These are phyloP conservation scores for Alcis repandata DNA, from an alignment of 2,888 invertebrate genomes.

Conservation along the genomic window DNA sequence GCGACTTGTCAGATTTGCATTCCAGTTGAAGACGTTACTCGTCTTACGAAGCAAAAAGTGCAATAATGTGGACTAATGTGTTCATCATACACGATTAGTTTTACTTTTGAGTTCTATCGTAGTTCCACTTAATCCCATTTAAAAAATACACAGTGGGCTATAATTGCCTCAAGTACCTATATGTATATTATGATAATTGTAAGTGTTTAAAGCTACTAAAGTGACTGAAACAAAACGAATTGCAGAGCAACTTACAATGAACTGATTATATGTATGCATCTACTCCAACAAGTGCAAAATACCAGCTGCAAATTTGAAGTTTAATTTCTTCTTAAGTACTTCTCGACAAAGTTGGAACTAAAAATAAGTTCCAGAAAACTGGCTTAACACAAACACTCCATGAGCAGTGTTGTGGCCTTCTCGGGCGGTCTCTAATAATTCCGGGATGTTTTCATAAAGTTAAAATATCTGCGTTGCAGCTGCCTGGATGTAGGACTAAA, in stretches of 20 bases:
- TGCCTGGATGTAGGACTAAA: conserved; percentile 25
- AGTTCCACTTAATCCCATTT: too few relatives aligned
- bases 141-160: too few relatives aligned
- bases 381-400: conserved; percentile 4
- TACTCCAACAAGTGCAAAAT: too few relatives aligned
- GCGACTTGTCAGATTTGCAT: background rate
- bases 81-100: too few relatives aligned
- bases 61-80: too few relatives aligned
- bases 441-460: conserved; percentile 46
- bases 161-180: background rate
- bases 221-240: background rate
- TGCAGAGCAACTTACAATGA: too few relatives aligned
- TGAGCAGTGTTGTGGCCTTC: conserved; percentile 1
- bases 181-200: background rate
- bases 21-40: background rate
- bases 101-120: too few relatives aligned
- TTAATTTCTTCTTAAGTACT: too few relatives aligned
- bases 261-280: too few relatives aligned
- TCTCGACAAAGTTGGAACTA: too few relatives aligned
- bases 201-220: background rate
- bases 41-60: too few relatives aligned
- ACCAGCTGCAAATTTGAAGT: too few relatives aligned
- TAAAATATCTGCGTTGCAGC: conserved; percentile 43
- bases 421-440: conserved; percentile 36
- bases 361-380: background rate